Percentiles rank a stretch among this genome's conserved stretches.
phyloP scores from a whole-genome alignment of 35 echinoderm and acorn worm species.

The Patiria miniata region DNA sequence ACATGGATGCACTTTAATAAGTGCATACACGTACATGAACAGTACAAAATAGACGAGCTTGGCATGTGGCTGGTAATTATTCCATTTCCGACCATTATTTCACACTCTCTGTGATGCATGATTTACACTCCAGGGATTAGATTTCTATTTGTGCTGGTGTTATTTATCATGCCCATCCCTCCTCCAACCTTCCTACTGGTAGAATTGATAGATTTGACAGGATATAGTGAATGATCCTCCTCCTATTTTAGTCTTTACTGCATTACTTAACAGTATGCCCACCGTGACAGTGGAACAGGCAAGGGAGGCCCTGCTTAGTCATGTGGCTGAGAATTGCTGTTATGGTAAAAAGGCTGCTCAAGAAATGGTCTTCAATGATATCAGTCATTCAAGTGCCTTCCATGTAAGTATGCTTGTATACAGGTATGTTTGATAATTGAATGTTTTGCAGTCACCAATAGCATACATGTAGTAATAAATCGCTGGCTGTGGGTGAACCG shows the following conservation, averaged over 20 bases:
- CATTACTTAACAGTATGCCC: constrained; percentile 47
- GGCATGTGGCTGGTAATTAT: no score
- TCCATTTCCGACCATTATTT: no score
- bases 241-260: background rate
- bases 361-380: constrained; percentile 71
- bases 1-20: no score
- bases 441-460: background rate
- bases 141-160: no score
- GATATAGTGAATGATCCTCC: no score
- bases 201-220: no score
- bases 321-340: constrained; percentile 91
- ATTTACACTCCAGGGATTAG: no score
- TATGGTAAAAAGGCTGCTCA: constrained; percentile 70
- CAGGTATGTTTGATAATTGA: background rate
- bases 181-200: no score
- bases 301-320: constrained; percentile 67
- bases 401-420: constrained; percentile 75
- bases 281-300: constrained; percentile 86
- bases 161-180: no score
- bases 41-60: no score
- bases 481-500: background rate
- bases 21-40: no score
- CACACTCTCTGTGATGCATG: no score
- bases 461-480: background rate
- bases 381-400: constrained; percentile 85